Evolutionary conservation across 2,888 invertebrate genomes (phyloP).

Genomic region (Exocentrus adspersus): DNA sequence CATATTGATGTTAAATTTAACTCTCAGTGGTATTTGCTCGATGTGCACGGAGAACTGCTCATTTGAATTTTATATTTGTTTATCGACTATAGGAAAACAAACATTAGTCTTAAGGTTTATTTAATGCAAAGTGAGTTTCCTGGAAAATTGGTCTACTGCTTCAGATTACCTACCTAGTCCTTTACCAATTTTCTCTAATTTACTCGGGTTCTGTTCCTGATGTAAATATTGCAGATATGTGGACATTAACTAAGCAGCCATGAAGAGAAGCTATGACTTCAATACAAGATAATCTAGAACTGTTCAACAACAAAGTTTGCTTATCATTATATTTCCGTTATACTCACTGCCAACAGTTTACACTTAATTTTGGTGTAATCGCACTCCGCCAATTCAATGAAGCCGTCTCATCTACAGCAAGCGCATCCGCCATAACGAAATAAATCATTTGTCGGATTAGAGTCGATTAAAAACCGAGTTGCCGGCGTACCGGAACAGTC

Average conservation of each 20-base stretch:
- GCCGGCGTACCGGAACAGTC: neutral
- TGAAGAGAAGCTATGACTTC: too few species aligned
- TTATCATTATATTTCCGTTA: too few species aligned
- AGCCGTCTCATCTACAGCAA: neutral
- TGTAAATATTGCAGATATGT: too few species aligned
- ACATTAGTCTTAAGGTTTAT: neutral
- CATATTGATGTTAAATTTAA: neutral
- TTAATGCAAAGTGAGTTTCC: neutral
- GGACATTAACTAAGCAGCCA: too few species aligned
- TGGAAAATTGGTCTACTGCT: too few species aligned
- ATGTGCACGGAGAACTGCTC: neutral
- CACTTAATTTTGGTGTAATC: too few species aligned
- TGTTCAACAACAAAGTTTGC: too few species aligned
- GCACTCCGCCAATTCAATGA: neutral
- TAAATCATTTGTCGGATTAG: constrained; percentile 1
- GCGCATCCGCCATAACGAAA: neutral
- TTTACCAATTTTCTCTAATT: too few species aligned
- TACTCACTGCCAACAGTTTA: too few species aligned
- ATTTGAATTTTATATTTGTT: neutral
- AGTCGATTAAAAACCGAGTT: neutral
- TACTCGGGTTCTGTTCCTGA: too few species aligned
- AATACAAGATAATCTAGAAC: too few species aligned
- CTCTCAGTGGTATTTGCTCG: neutral
- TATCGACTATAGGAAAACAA: neutral
- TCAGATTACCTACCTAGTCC: too few species aligned